Percentiles rank a stretch among this genome's conserved stretches.
phyloP scores from a whole-genome alignment of 1,140 invertebrate genomes.

The Dysdera silvatica region DNA sequence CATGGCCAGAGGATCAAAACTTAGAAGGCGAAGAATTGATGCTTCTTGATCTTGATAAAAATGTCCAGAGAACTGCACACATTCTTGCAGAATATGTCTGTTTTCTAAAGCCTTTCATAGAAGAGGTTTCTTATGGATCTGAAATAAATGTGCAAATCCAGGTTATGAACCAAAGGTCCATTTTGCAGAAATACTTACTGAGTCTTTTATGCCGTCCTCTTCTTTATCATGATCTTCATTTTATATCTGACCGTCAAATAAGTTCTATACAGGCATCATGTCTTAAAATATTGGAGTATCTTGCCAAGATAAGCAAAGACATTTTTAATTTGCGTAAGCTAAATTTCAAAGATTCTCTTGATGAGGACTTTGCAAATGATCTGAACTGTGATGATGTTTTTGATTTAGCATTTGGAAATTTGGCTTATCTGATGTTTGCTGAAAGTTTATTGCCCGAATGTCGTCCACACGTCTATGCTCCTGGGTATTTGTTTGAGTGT shows the following conservation, averaged over 20 bases:
- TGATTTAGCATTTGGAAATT: slow-evolving; percentile 2
- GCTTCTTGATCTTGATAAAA: slow-evolving; percentile 9
- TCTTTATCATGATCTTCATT: slow-evolving; percentile 14
- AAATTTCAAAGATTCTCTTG: not conserved
- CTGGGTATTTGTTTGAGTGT: not conserved
- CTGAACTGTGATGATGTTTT: not conserved
- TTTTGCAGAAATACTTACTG: slow-evolving; percentile 7
- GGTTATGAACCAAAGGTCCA: not conserved
- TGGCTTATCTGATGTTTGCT: slow-evolving; percentile 19
- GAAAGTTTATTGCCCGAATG: slow-evolving; percentile 8
- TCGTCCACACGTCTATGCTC: slow-evolving; percentile 15
- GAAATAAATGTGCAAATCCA: too few relatives aligned
- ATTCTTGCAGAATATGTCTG: not conserved
- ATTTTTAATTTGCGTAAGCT: slow-evolving; percentile 12
- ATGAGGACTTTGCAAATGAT: not conserved
- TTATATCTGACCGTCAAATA: not conserved
- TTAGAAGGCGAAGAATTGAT: slow-evolving; percentile 15
- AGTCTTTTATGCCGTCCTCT: slow-evolving; percentile 11
- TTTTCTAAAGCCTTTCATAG: slow-evolving; percentile 14
- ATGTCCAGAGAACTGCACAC: slow-evolving; percentile 2
- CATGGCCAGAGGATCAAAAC: slow-evolving; percentile 5
- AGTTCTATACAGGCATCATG: not conserved
- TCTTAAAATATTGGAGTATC: not conserved
- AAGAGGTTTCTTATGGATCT: slow-evolving; percentile 18
- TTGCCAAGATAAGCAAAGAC: slow-evolving; percentile 7